These are phyloP conservation scores for Aphaenogaster rudis DNA, from an alignment of 1,140 invertebrate species.

Conservation along the genomic window DNA sequence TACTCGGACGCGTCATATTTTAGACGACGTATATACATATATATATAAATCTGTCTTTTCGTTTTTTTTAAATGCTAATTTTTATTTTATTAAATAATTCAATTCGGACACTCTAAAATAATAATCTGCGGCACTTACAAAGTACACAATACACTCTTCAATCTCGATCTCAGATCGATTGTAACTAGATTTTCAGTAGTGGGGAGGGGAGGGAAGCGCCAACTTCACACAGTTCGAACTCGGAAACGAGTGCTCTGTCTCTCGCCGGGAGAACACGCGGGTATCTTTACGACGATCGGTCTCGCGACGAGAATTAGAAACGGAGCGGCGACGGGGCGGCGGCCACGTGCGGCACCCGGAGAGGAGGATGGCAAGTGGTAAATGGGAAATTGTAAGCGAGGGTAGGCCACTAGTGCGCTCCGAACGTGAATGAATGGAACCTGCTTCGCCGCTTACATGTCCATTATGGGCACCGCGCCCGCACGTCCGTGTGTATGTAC, in stretches of 20 bases:
- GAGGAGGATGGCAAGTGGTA: slow-evolving; percentile 79
- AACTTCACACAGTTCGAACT: too few relatives aligned
- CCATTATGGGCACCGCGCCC: slow-evolving; percentile 83
- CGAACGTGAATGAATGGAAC: slow-evolving; percentile 86
- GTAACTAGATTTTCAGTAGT: too few relatives aligned
- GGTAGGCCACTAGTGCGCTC: slow-evolving; percentile 81
- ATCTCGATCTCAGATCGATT: too few relatives aligned
- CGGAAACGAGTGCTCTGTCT: neutral
- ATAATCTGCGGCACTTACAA: too few relatives aligned
- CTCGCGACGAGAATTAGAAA: slow-evolving; percentile 73
- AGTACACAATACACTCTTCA: too few relatives aligned
- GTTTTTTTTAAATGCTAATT: neutral
- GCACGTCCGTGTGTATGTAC: slow-evolving; percentile 8
- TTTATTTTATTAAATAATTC: neutral
- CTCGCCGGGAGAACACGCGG: neutral
- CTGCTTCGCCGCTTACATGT: slow-evolving; percentile 85
- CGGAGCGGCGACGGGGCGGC: slow-evolving; percentile 38
- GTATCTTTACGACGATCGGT: neutral
- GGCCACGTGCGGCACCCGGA: slow-evolving; percentile 50
- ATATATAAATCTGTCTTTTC: neutral
- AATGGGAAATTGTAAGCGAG: slow-evolving; percentile 84
- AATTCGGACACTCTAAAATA: neutral
- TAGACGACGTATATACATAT: neutral
- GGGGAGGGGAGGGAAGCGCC: too few relatives aligned
- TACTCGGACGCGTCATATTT: neutral